Evolutionary conservation across 2,797 vertebrate genomes (phyloP).

Genomic region (Megaceryle alcyon): DNA sequence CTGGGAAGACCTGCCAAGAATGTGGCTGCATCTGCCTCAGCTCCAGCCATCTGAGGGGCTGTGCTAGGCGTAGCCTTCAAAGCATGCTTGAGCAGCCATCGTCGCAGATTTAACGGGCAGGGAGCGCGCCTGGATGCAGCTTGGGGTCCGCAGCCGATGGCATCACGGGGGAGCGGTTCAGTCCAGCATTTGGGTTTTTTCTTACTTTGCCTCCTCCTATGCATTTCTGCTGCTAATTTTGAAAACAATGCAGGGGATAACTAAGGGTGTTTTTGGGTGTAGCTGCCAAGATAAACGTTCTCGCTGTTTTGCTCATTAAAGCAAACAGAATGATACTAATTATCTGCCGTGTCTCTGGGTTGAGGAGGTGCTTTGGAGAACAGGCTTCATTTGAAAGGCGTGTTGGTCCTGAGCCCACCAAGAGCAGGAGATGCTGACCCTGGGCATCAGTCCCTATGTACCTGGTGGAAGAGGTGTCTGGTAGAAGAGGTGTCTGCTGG

Average conservation of each 20-base stretch:
- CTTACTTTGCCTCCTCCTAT: not conserved
- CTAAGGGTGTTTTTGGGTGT: not conserved
- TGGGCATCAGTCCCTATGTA: accelerated
- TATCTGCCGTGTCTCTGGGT: not conserved
- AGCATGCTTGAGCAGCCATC: not conserved
- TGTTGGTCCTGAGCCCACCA: not conserved
- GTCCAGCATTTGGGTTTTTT: not conserved
- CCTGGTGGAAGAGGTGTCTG: not conserved
- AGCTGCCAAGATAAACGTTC: not conserved
- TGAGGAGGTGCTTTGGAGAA: not conserved
- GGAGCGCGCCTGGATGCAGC: accelerated
- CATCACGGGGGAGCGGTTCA: not conserved
- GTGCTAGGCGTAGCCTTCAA: conserved; percentile 38
- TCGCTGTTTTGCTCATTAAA: not conserved
- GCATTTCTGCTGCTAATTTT: not conserved
- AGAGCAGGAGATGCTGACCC: not conserved
- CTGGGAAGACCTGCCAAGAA: conserved; percentile 71
- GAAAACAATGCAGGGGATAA: not conserved
- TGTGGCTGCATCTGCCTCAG: conserved; percentile 61
- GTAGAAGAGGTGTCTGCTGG: not conserved
- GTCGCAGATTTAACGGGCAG: not conserved
- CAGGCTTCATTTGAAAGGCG: not conserved
- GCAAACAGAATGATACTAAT: accelerated
- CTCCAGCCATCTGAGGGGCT: conserved; percentile 34
- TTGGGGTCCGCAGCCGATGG: not conserved